Evolutionary conservation across 2,797 vertebrate genomes (phyloP), one percentile per base, ranked within the genome.

Genomic region (Helicolenus hilgendorfi): DNA sequence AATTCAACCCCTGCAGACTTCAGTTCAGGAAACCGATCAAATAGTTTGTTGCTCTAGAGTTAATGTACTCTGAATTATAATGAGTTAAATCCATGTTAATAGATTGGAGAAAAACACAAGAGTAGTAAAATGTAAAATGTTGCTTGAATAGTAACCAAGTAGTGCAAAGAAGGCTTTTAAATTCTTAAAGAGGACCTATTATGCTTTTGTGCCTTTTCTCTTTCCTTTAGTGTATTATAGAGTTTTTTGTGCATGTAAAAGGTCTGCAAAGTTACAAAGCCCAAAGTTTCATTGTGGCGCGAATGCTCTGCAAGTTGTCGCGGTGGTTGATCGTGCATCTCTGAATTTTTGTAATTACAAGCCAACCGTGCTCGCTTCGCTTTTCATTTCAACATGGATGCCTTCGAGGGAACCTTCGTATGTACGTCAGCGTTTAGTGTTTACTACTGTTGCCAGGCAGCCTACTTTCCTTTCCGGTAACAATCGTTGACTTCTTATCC

Each of bases 61-160:
- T 70, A 27, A 67, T 59, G 13, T 36, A 20, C 31, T 55, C 60
- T 27, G 18, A 73, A 72, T n/a, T n/a, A 55, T 38, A 68, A 41
- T n/a, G 31, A 86, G 31, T 69, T 62, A 77, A 72, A 82, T 60
- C 13, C 3, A 26, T 33, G 29, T 6, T 82, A 77, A 92, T 69
- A 4, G 64, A 69, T 55, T 33, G 1, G 9, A 72, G 45, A 45
- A 64, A 77, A 88, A 78, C 7, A 41, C 11, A 72, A 68, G 31
- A 31, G 55, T 10, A 29, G 11, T 70, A 36, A 27, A 27, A 27
- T 53, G 29, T 77, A 56, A 86, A 81, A 68, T 67, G 26, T 59
- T 72, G 69, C 26, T 33, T 22, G 15, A 77, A 29, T 24, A 63
- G 38, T 45, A 14, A 64, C 38, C 13, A 55, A 70, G 4, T 4